Conservation (phyloP, 2,797 vertebrate species). For the Delichon dasypus region DNA sequence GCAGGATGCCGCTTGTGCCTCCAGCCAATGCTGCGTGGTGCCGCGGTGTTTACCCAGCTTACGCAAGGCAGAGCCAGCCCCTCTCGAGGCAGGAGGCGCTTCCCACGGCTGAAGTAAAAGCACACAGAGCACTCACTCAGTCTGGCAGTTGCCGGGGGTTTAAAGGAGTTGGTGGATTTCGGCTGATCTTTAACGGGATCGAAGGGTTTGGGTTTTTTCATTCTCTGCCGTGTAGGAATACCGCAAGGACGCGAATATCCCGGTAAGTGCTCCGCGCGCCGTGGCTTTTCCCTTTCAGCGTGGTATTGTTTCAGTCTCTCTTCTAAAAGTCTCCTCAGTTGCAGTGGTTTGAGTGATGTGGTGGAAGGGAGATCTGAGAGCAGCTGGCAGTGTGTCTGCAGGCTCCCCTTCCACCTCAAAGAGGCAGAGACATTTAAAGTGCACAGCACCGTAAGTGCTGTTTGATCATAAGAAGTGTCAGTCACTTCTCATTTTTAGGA, state of each 20-base stretch:
- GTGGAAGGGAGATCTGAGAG: neutral
- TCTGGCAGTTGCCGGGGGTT: conserved; percentile 43
- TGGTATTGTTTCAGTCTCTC: neutral
- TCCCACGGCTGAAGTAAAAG: conserved; percentile 74
- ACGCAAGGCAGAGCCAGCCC: conserved; percentile 61
- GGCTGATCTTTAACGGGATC: neutral
- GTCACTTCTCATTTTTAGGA: neutral
- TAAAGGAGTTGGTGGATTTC: conserved; percentile 58
- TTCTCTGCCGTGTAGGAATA: neutral
- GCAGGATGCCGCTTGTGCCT: conserved; percentile 47
- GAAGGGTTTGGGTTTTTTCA: neutral
- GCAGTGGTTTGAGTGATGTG: neutral
- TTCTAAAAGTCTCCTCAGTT: neutral
- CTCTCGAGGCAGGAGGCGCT: conserved; percentile 49
- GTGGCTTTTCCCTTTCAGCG: neutral
- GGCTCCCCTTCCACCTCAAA: neutral
- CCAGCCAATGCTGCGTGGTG: conserved; percentile 45
- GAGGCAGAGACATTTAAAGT: neutral
- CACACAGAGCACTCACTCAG: conserved; percentile 75
- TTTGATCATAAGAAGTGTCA: neutral
- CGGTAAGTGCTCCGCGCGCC: conserved; percentile 35
- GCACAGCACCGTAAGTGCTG: neutral
- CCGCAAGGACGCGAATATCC: neutral
- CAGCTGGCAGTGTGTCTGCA: neutral
- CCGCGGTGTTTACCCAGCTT: conserved; percentile 71